Percentiles rank a stretch among this genome's conserved stretches.
Evolutionary conservation across 2,888 invertebrate species (phyloP).

Genomic region (Latrodectus elegans): DNA sequence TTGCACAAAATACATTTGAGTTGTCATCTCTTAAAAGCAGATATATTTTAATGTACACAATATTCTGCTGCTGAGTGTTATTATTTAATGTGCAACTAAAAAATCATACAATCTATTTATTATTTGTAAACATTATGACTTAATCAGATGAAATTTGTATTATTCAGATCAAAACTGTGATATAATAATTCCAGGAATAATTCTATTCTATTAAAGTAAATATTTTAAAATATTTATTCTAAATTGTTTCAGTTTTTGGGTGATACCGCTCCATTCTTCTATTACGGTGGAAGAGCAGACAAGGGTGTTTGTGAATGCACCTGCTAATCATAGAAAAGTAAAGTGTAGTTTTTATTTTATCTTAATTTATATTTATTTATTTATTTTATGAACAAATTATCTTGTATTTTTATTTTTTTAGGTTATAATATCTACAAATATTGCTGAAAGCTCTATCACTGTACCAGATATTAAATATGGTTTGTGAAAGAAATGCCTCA

Average conservation of each 20-base stretch:
- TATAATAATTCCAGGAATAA: no score
- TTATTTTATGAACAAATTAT: neutral
- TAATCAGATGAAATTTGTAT: no score
- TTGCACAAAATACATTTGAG: no score
- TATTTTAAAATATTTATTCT: no score
- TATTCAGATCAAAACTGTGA: no score
- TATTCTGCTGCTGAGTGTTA: no score
- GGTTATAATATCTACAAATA: conserved; percentile 91
- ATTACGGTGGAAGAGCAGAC: conserved; percentile 86
- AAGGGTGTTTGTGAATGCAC: conserved; percentile 80
- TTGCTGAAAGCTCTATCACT: conserved; percentile 93
- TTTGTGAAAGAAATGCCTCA: conserved; percentile 13
- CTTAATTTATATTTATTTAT: neutral
- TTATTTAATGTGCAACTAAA: no score
- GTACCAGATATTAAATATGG: conserved; percentile 88
- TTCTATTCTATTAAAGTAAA: no score
- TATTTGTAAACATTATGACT: no score
- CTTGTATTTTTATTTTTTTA: conserved; percentile 14
- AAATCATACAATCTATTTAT: no score
- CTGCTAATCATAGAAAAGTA: conserved; percentile 82
- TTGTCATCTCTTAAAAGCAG: no score
- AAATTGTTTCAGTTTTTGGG: conserved; percentile 70
- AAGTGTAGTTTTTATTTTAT: conserved; percentile 4
- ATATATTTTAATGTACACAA: no score
- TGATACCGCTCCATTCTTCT: conserved; percentile 79